Evolutionary conservation across 2,888 invertebrate genomes (phyloP).

Genomic region (Agrotis segetum): DNA sequence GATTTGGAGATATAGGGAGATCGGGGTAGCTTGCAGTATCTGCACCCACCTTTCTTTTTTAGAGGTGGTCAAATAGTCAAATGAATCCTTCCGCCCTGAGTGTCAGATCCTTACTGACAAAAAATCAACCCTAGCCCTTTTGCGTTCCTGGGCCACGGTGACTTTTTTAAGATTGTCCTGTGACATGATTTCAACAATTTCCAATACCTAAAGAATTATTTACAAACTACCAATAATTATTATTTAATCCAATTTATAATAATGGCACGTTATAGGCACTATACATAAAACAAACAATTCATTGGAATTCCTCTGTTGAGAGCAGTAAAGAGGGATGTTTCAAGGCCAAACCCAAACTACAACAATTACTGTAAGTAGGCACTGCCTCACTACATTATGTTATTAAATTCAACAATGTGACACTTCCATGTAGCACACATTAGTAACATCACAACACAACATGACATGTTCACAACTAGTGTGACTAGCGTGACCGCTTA

Average conservation of each 20-base stretch:
- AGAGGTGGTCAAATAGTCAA: too few relatives aligned
- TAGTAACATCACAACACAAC: conserved; percentile 13
- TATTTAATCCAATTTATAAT: too few relatives aligned
- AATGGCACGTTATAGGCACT: background rate
- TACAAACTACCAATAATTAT: background rate
- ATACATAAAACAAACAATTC: background rate
- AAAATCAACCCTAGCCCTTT: too few relatives aligned
- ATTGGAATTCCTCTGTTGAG: background rate
- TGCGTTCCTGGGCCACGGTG: too few relatives aligned
- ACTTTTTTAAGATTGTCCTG: too few relatives aligned
- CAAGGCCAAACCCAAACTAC: conserved; percentile 24
- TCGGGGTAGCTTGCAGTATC: too few relatives aligned
- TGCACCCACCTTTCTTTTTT: too few relatives aligned
- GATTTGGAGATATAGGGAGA: too few relatives aligned
- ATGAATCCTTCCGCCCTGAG: too few relatives aligned
- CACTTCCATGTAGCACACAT: conserved; percentile 18
- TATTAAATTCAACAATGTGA: conserved; percentile 26
- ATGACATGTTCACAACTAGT: background rate
- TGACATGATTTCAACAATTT: too few relatives aligned
- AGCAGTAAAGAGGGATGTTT: conserved; percentile 10
- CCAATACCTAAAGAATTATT: background rate
- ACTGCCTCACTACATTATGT: conserved; percentile 16
- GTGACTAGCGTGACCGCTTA: background rate
- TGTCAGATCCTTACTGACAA: too few relatives aligned
- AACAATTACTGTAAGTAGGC: conserved; percentile 25